Conservation (phyloP, 2,113 vertebrate genomes). For the Mesembrinibis cayennensis region DNA sequence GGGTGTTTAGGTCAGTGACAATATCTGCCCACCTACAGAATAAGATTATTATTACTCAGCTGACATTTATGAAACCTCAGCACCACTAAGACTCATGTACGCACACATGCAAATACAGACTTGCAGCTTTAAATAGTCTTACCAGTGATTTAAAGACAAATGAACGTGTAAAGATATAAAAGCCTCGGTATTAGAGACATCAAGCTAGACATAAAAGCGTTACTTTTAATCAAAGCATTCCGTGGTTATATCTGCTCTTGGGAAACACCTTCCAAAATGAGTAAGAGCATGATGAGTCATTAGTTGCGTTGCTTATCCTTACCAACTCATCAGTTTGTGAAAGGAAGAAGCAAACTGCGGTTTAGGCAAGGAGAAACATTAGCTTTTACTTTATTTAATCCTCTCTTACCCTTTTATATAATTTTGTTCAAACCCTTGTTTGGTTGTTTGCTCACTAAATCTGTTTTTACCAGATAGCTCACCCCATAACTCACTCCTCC, state of each 20-base stretch:
- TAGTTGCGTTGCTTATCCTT: background rate
- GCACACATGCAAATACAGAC: background rate
- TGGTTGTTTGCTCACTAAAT: background rate
- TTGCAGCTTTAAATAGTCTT: background rate
- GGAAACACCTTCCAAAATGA: background rate
- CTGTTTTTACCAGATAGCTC: background rate
- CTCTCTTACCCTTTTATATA: background rate
- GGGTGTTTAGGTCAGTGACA: slow-evolving; percentile 95
- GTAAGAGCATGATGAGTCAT: background rate
- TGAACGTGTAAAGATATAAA: background rate
- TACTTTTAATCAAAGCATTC: background rate
- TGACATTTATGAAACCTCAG: background rate
- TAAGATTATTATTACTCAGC: background rate
- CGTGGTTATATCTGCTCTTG: background rate
- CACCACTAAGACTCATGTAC: background rate
- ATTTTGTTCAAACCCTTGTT: background rate
- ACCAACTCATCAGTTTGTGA: background rate
- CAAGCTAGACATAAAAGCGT: background rate
- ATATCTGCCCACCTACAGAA: slow-evolving; percentile 90
- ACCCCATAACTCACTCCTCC: background rate
- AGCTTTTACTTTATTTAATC: background rate
- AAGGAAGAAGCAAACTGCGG: background rate
- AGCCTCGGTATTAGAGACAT: background rate
- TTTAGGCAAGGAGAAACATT: background rate
- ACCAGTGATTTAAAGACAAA: background rate